Evolutionary conservation across 2,797 vertebrate genomes (phyloP).

Genomic region (Brachymystax lenok): DNA sequence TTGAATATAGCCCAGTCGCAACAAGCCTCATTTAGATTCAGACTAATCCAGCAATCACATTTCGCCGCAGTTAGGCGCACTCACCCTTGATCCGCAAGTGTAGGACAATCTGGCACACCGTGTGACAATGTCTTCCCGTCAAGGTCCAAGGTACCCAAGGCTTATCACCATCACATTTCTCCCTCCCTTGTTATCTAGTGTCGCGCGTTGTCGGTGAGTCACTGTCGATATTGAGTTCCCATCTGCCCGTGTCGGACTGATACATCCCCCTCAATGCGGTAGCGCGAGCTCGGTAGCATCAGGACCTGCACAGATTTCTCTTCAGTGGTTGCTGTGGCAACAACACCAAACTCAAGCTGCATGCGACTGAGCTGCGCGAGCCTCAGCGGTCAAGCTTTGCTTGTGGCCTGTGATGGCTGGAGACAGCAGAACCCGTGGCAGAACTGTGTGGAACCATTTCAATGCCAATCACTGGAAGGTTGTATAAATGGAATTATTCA

Average conservation of each 20-base stretch:
- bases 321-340: slow-evolving; percentile 64
- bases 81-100: slow-evolving; percentile 42
- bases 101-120: slow-evolving; percentile 1
- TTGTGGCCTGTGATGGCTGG: neutral
- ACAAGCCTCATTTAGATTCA: slow-evolving; percentile 12
- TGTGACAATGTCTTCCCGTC: slow-evolving; percentile 10
- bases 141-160: slow-evolving; percentile 17
- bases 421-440: too few species aligned
- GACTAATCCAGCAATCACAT: slow-evolving; percentile 14
- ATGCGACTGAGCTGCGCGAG: slow-evolving; percentile 13
- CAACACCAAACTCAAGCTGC: slow-evolving; percentile 45
- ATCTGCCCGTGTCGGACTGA: slow-evolving; percentile 45
- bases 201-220: slow-evolving; percentile 50
- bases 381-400: neutral
- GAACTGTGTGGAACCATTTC: too few species aligned
- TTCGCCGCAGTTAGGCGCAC: slow-evolving; percentile 43
- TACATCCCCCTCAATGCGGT: slow-evolving; percentile 63
- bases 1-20: neutral
- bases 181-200: slow-evolving; percentile 28
- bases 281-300: slow-evolving; percentile 41
- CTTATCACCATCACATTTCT: slow-evolving; percentile 27
- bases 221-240: slow-evolving; percentile 54
- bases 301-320: slow-evolving; percentile 48
- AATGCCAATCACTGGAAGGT: too few species aligned
- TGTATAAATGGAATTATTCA: too few species aligned